A percentile compares a stretch with the other conserved stretches of the same genome.
phyloP scores from a whole-genome alignment of 2,797 vertebrate genomes.

The Lutjanus argentimaculatus region DNA sequence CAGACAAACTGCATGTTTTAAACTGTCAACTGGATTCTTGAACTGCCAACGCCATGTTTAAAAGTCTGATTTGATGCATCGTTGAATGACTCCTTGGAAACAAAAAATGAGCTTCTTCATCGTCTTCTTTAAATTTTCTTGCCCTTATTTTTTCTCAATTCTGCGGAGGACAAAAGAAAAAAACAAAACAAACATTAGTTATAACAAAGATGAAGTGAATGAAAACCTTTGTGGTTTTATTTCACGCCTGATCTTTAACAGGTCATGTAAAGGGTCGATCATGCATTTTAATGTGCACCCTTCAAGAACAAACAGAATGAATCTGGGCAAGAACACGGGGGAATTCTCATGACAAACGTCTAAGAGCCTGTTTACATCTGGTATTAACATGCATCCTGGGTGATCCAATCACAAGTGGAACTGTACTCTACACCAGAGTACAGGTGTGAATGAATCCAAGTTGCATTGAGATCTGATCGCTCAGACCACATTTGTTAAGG shows the following conservation, averaged over 20 bases:
- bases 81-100: slow-evolving; percentile 68
- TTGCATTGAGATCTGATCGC: too few relatives aligned
- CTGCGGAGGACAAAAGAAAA: slow-evolving; percentile 64
- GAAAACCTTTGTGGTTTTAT: not conserved
- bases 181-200: slow-evolving; percentile 7
- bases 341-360: slow-evolving; percentile 28
- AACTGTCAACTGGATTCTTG: slow-evolving; percentile 58
- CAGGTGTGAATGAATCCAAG: too few relatives aligned
- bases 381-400: too few relatives aligned
- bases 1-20: slow-evolving; percentile 63
- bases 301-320: slow-evolving; percentile 46
- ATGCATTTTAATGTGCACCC: slow-evolving; percentile 66
- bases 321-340: slow-evolving; percentile 17
- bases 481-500: too few relatives aligned
- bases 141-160: slow-evolving; percentile 80
- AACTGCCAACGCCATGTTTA: slow-evolving; percentile 50
- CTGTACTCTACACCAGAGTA: too few relatives aligned
- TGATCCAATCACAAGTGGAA: too few relatives aligned
- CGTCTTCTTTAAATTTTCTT: slow-evolving; percentile 68
- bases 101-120: slow-evolving; percentile 54
- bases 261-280: slow-evolving; percentile 26
- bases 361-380: not conserved
- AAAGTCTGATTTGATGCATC: slow-evolving; percentile 63
- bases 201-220: not conserved
- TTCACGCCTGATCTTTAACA: not conserved